These are phyloP conservation scores for Zaprionus davidi DNA, from an alignment of 1,140 invertebrate genomes.

Conservation along the genomic window DNA sequence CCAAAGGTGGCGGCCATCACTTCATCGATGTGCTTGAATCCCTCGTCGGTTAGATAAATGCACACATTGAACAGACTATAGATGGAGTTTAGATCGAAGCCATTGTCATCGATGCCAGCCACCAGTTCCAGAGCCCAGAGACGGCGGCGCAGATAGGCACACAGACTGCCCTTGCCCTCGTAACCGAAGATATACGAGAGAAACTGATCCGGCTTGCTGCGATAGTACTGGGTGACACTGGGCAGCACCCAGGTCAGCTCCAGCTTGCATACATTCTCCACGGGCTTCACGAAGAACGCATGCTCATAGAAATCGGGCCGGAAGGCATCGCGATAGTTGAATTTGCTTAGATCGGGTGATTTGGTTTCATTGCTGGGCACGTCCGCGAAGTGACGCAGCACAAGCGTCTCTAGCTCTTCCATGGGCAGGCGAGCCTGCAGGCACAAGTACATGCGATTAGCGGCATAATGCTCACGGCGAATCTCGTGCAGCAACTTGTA, in stretches of 20 bases:
- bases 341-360: conserved; percentile 86
- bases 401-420: conserved; percentile 88
- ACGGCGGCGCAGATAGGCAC: conserved; percentile 92
- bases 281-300: conserved; percentile 91
- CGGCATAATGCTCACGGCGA: conserved; percentile 92
- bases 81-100: conserved; percentile 90
- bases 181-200: conserved; percentile 93
- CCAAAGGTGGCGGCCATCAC: conserved; percentile 89
- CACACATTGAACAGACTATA: conserved; percentile 90
- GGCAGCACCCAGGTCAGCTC: conserved; percentile 93
- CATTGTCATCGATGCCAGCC: conserved; percentile 90
- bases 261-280: conserved; percentile 89
- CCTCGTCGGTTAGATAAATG: conserved; percentile 92
- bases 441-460: conserved; percentile 94
- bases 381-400: conserved; percentile 87
- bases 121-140: conserved; percentile 93
- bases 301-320: conserved; percentile 88
- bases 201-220: conserved; percentile 91
- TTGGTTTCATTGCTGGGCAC: conserved; percentile 88
- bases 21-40: conserved; percentile 89
- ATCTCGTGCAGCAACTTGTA: conserved; percentile 91
- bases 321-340: conserved; percentile 86
- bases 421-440: conserved; percentile 92
- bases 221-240: conserved; percentile 88
- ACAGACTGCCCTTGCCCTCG: conserved; percentile 94